Conservation (phyloP, 2,888 invertebrate genomes). For the Hecatera dysodea region DNA sequence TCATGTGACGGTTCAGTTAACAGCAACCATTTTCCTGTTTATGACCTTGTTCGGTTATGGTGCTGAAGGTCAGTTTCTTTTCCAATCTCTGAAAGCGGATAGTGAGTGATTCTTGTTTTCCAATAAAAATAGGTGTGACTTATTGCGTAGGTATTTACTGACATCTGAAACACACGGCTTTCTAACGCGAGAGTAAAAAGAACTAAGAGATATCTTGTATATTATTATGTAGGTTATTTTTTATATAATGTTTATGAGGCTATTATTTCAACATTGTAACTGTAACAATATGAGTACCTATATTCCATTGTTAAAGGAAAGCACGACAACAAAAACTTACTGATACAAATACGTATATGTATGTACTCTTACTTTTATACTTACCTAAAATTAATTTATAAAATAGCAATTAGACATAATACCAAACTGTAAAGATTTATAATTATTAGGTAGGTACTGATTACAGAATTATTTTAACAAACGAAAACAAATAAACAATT, state of each 20-base stretch:
- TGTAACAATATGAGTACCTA: background rate
- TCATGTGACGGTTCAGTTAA: slow-evolving; percentile 44
- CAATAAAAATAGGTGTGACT: background rate
- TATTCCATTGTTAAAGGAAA: background rate
- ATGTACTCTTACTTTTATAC: no score
- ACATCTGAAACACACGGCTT: no score
- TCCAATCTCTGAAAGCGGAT: slow-evolving; percentile 30
- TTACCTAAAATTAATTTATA: background rate
- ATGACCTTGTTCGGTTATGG: slow-evolving; percentile 49
- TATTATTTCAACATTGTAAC: background rate
- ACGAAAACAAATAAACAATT: slow-evolving; percentile 39
- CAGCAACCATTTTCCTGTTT: slow-evolving; percentile 64
- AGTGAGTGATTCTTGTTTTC: background rate
- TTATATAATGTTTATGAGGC: background rate
- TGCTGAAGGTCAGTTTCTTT: slow-evolving; percentile 21
- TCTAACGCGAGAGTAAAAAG: background rate
- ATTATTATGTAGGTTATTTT: no score
- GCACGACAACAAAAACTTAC: background rate
- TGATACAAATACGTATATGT: no score
- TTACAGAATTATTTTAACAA: slow-evolving; percentile 5
- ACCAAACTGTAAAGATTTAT: no score
- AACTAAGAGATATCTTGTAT: background rate
- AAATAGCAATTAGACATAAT: background rate
- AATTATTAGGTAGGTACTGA: no score
- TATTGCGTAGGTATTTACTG: background rate